Evolutionary conservation across 2,888 invertebrate species (phyloP).

Genomic region (Chromoteleia sp.): DNA sequence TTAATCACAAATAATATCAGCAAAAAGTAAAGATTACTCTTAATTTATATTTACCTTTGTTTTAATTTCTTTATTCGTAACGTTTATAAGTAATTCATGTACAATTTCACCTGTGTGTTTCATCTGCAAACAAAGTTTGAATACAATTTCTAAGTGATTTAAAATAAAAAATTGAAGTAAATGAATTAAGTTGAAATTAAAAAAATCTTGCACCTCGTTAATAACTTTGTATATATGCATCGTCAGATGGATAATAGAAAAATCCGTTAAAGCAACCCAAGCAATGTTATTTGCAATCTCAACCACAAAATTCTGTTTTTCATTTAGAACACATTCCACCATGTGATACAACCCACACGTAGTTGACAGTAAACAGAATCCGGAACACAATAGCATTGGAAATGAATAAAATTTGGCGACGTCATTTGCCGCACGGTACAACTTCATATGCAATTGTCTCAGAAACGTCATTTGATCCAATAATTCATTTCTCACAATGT

Average conservation of each 20-base stretch:
- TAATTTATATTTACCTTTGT: slow-evolving; percentile 12
- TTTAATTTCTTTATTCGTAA: neutral
- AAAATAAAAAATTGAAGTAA: slow-evolving; percentile 6
- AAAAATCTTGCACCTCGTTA: slow-evolving; percentile 24
- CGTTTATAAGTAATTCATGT: slow-evolving; percentile 21
- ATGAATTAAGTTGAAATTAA: no score
- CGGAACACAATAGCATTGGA: slow-evolving; percentile 33
- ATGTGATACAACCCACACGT: slow-evolving; percentile 35
- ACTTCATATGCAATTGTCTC: slow-evolving; percentile 15
- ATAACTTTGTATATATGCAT: slow-evolving; percentile 26
- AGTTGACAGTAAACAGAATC: slow-evolving; percentile 38
- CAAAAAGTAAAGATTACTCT: no score
- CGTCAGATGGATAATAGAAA: slow-evolving; percentile 25
- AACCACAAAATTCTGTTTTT: neutral
- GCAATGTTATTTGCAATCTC: slow-evolving; percentile 18
- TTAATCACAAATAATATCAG: neutral
- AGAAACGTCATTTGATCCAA: neutral
- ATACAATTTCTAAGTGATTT: no score
- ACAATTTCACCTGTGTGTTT: slow-evolving; percentile 35
- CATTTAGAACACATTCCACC: slow-evolving; percentile 16
- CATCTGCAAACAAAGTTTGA: slow-evolving; percentile 26
- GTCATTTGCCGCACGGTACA: slow-evolving; percentile 10
- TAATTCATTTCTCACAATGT: neutral
- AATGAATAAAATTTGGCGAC: slow-evolving; percentile 27
- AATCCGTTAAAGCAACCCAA: slow-evolving; percentile 17